Percentiles rank a stretch among this genome's conserved stretches.
Evolutionary conservation across 2,113 vertebrate genomes (phyloP).

Genomic region (Xenopus borealis): DNA sequence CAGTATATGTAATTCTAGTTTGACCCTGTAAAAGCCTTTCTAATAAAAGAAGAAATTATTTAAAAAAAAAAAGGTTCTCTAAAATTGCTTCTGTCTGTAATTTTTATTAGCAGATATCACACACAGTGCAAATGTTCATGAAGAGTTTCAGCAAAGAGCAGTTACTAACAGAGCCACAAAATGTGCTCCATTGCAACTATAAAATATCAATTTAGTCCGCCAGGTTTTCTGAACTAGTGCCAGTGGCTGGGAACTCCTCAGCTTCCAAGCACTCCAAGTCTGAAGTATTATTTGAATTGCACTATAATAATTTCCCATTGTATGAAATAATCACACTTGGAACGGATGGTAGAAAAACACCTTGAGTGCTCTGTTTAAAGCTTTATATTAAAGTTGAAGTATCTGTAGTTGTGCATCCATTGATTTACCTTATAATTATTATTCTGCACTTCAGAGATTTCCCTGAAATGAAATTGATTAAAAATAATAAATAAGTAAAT

Average conservation of each 20-base stretch:
- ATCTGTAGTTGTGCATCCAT: rapidly evolving
- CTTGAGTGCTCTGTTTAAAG: not conserved
- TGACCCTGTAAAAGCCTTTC: not conserved
- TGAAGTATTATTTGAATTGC: slow-evolving; percentile 20
- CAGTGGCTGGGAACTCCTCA: slow-evolving; percentile 60
- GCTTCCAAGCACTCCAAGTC: slow-evolving; percentile 48
- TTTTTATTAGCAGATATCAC: slow-evolving; percentile 44
- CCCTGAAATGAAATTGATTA: slow-evolving; percentile 35
- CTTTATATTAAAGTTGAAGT: not conserved
- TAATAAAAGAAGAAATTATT: not conserved
- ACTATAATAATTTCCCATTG: slow-evolving; percentile 14
- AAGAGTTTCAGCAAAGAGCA: slow-evolving; percentile 64
- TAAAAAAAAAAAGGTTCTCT: too few relatives aligned
- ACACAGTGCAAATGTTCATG: slow-evolving; percentile 52
- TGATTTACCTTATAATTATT: slow-evolving; percentile 12
- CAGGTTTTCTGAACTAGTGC: slow-evolving; percentile 66
- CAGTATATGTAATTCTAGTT: not conserved
- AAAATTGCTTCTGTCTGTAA: slow-evolving; percentile 11
- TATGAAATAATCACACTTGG: not conserved
- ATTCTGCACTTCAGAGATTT: slow-evolving; percentile 16
- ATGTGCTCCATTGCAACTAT: slow-evolving; percentile 73
- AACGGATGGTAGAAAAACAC: not conserved
- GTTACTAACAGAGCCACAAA: slow-evolving; percentile 80
- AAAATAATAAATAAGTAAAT: slow-evolving; percentile 4
- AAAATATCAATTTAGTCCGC: slow-evolving; percentile 83